Percentiles rank a stretch among this genome's conserved stretches.
These are phyloP conservation scores for Pyxicephalus adspersus DNA, from an alignment of 2,113 vertebrate species.

Conservation along the genomic window DNA sequence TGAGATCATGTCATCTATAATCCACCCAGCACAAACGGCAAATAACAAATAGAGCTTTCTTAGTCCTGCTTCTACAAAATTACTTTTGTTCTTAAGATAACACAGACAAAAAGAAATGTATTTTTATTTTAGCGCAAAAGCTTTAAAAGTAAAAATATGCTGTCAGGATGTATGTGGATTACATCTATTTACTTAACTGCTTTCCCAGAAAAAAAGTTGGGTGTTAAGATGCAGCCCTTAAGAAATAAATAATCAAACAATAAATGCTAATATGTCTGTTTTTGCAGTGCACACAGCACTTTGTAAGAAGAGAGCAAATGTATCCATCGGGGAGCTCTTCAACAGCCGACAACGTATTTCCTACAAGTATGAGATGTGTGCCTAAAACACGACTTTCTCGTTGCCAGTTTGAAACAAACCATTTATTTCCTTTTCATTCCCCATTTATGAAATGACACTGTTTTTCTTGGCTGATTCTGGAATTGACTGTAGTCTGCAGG, in stretches of 20 bases:
- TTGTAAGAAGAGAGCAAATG: slow-evolving; percentile 40
- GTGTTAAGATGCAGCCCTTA: slow-evolving; percentile 54
- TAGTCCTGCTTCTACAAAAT: slow-evolving; percentile 73
- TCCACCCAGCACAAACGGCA: slow-evolving; percentile 76
- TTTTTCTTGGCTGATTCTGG: slow-evolving; percentile 42
- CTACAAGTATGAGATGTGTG: slow-evolving; percentile 45
- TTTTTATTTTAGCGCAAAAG: slow-evolving; percentile 60
- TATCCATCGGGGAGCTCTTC: slow-evolving; percentile 46
- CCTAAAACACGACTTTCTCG: slow-evolving; percentile 38
- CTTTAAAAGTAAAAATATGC: slow-evolving; percentile 58
- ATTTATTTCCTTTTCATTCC: slow-evolving; percentile 44
- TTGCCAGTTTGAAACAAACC: slow-evolving; percentile 29
- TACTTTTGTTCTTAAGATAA: slow-evolving; percentile 71
- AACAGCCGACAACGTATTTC: slow-evolving; percentile 37
- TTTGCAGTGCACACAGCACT: slow-evolving; percentile 14
- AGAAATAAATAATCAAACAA: slow-evolving; percentile 33
- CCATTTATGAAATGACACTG: slow-evolving; percentile 47
- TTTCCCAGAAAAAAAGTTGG: slow-evolving; percentile 60
- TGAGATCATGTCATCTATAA: slow-evolving; percentile 75
- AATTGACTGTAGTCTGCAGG: slow-evolving; percentile 25
- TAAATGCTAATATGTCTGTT: slow-evolving; percentile 24
- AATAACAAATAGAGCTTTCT: slow-evolving; percentile 62
- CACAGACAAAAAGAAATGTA: slow-evolving; percentile 62
- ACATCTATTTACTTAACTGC: slow-evolving; percentile 62
- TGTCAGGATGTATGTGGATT: slow-evolving; percentile 57